A percentile compares a stretch with the other conserved stretches of the same genome.
Conservation (phyloP, 2,113 vertebrate genomes). For the Archocentrus centrarchus region DNA sequence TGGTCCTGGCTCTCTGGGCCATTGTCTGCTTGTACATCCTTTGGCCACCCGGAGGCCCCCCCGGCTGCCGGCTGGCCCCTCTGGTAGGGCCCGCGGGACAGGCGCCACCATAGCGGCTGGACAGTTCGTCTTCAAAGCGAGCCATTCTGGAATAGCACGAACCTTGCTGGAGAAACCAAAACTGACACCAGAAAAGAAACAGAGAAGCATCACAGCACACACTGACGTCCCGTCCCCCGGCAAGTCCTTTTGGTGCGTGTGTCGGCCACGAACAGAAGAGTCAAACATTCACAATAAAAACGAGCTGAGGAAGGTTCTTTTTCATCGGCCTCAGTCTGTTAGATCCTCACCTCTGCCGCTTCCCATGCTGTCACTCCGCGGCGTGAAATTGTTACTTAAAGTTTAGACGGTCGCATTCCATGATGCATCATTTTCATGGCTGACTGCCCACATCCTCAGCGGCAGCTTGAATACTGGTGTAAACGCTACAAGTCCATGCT, state of each 20-base stretch:
- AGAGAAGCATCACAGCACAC: conserved; percentile 87
- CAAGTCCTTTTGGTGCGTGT: conserved; percentile 62
- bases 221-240: conserved; percentile 60
- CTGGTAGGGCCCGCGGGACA: conserved; percentile 81
- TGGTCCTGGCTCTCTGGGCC: conserved; percentile 95
- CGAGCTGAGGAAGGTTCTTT: background rate
- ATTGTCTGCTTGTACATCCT: conserved; percentile 95
- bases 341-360: background rate
- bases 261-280: conserved; percentile 41
- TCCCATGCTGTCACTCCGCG: conserved; percentile 39
- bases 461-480: background rate
- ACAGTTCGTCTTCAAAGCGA: conserved; percentile 94
- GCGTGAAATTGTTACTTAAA: conserved; percentile 55
- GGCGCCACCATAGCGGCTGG: conserved; percentile 86
- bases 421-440: conserved; percentile 64
- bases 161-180: conserved; percentile 82
- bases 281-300: conserved; percentile 49
- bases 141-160: conserved; percentile 86
- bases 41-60: conserved; percentile 86
- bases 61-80: conserved; percentile 86
- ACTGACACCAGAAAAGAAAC: conserved; percentile 78
- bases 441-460: background rate
- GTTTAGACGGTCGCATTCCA: conserved; percentile 65
- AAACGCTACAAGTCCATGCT: conserved; percentile 27
- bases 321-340: conserved; percentile 8